Evolutionary conservation across 2,888 invertebrate genomes (phyloP).

Genomic region (Lampropteryx suffumata): DNA sequence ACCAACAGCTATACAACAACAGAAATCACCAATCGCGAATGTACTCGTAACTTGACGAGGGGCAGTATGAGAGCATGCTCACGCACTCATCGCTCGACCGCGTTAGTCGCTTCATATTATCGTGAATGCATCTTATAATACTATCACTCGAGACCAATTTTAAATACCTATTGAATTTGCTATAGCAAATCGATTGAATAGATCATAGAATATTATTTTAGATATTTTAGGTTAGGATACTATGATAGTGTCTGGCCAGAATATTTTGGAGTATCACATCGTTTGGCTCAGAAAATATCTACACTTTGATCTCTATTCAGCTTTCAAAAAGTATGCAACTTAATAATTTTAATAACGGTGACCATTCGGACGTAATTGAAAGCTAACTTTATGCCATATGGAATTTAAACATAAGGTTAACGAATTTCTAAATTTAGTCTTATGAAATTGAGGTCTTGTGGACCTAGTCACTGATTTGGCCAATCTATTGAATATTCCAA

Average conservation of each 20-base stretch:
- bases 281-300: conserved; percentile 82
- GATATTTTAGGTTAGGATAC: conserved; percentile 83
- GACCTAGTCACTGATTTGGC: conserved; percentile 82
- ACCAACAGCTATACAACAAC: conserved; percentile 9
- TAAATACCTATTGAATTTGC: conserved; percentile 69
- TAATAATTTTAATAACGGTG: conserved; percentile 75
- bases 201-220: conserved; percentile 79
- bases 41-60: conserved; percentile 11
- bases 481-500: conserved; percentile 82
- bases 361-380: conserved; percentile 80
- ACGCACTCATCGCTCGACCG: conserved; percentile 32
- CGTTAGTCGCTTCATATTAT: conserved; percentile 66
- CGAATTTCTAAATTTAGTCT: conserved; percentile 83
- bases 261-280: conserved; percentile 82
- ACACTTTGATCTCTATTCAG: conserved; percentile 81
- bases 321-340: conserved; percentile 82
- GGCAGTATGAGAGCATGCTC: conserved; percentile 10
- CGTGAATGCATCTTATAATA: conserved; percentile 72
- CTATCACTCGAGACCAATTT: conserved; percentile 81
- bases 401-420: conserved; percentile 82
- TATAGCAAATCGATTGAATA: conserved; percentile 76
- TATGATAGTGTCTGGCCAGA: conserved; percentile 82
- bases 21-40: not conserved
- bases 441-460: conserved; percentile 76
- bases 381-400: conserved; percentile 83